These are phyloP conservation scores for Poeciliopsis gracilis DNA, from an alignment of 2,797 vertebrate species.

Conservation along the genomic window DNA sequence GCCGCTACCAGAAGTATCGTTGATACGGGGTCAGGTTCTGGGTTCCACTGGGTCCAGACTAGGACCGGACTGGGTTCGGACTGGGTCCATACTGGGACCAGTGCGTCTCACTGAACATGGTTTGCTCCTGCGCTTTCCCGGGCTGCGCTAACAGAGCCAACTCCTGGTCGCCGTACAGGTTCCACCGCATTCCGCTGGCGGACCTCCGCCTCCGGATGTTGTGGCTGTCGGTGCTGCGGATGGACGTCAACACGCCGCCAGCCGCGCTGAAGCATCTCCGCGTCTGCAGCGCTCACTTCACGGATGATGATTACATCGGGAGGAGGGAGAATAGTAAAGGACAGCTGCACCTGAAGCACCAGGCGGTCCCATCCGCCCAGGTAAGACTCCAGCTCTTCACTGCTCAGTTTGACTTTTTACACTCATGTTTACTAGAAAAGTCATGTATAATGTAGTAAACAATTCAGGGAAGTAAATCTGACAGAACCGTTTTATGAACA, in stretches of 20 bases:
- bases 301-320: not conserved
- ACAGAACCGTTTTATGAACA: not conserved
- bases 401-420: not conserved
- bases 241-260: not conserved
- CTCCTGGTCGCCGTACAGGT: not conserved
- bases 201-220: not conserved
- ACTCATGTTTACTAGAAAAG: not conserved
- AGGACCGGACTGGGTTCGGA: too few relatives aligned
- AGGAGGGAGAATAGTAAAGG: not conserved
- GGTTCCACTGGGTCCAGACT: too few relatives aligned
- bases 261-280: not conserved
- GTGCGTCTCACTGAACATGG: not conserved
- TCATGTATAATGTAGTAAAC: too few relatives aligned
- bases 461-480: not conserved
- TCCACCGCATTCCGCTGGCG: slow-evolving; percentile 3
- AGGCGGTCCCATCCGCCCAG: not conserved
- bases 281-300: slow-evolving; percentile 14
- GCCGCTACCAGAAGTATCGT: not conserved
- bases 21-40: not conserved
- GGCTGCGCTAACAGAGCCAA: slow-evolving; percentile 1
- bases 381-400: not conserved
- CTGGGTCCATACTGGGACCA: not conserved
- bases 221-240: not conserved
- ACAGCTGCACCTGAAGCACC: not conserved
- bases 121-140: not conserved